Percentiles rank a stretch among this genome's conserved stretches.
Conservation (phyloP, 2,113 vertebrate species). For the Sturnus vulgaris region DNA sequence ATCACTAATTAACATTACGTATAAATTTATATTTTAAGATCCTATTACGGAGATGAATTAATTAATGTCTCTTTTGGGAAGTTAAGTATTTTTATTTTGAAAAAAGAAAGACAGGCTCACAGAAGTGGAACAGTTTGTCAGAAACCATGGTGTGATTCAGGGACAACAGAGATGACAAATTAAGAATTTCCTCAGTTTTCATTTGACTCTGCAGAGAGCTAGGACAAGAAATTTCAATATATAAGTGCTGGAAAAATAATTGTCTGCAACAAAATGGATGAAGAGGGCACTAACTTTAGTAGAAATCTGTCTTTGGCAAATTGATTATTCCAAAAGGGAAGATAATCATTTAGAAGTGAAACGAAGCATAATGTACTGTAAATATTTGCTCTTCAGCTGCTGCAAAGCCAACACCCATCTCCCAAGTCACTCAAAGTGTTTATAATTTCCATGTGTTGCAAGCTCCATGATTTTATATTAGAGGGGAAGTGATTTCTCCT, state of each 20-base stretch:
- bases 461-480: slow-evolving; percentile 29
- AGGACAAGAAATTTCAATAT: neutral
- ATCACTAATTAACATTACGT: neutral
- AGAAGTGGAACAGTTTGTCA: neutral
- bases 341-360: slow-evolving; percentile 53
- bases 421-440: slow-evolving; percentile 56
- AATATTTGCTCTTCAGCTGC: slow-evolving; percentile 55
- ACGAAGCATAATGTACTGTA: slow-evolving; percentile 21
- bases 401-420: slow-evolving; percentile 49
- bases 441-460: slow-evolving; percentile 47
- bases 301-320: slow-evolving; percentile 14
- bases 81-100: neutral
- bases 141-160: neutral
- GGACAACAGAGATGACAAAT: neutral
- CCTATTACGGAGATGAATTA: neutral
- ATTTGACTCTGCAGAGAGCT: neutral
- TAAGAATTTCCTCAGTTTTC: neutral
- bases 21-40: neutral
- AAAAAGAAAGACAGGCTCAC: neutral
- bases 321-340: slow-evolving; percentile 21
- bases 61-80: neutral
- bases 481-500: slow-evolving; percentile 37
- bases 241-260: neutral
- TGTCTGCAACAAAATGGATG: neutral
- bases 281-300: neutral